Evolutionary conservation across 2,797 vertebrate species (phyloP), one percentile per base, ranked within the genome.

Genomic region (Spinus olivaceus): DNA sequence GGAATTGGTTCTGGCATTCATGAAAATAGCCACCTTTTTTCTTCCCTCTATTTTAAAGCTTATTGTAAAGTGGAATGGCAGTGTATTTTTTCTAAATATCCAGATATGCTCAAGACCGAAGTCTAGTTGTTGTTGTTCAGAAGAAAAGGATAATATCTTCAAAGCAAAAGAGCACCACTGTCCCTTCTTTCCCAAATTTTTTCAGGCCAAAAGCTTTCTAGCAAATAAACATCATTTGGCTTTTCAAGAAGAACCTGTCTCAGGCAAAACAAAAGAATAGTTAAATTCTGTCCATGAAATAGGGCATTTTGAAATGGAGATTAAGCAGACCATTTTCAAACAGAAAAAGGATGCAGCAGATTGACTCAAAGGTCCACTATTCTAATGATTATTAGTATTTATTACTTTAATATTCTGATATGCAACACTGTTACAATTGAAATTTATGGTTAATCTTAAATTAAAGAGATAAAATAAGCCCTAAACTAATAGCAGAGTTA

Each of bases 11-110:
- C 47, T 18, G 23, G 6, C 9, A 37, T 41, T 67, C 53, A 66
- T 10, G 17, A 64, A 66, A 76, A 49, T 4, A 5, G 6, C 4
- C 5, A 8, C 5, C 6, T 37, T 25, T 41, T 37, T 10, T 8
- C 15, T 2, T 2, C 9, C 3, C 2, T 0, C 7, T 13, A 9
- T 67, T 81, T 64, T 65, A 49, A 59, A 71, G 3, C 23, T 37
- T 41, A 42, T 42, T 42, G 41, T 18, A 9, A 69, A 41, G 11
- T 72, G 23, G 17, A 90, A 50, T 35, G 60, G 6, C 9, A 27
- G 6, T 12, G 4, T 22, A 50, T 18, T 81, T 71, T 54, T 88
- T 30, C 50, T 66, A 56, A n/a, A 66, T 24, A 9, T 42, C 23
- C 41, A 51, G 7, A 70, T 16, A 28, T 21, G 4, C 54, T 81